Percentiles rank a stretch among this genome's conserved stretches.
Evolutionary conservation across 1,140 invertebrate genomes (phyloP).

Genomic region (Holcopasites calliopsidis): DNA sequence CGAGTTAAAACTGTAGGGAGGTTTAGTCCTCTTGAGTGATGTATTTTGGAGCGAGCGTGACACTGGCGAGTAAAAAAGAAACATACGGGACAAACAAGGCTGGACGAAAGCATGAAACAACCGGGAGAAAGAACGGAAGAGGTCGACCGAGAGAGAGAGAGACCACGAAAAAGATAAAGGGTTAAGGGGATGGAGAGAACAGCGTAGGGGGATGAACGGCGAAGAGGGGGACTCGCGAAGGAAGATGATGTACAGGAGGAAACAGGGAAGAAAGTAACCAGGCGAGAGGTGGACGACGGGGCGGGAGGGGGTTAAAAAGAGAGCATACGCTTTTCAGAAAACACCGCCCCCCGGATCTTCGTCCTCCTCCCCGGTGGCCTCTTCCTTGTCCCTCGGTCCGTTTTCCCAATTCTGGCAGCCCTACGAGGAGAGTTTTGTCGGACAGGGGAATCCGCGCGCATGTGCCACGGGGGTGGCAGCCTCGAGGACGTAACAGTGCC

Average conservation of each 20-base stretch:
- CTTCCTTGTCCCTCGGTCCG: conserved; percentile 39
- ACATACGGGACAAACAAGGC: neutral
- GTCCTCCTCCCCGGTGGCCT: conserved; percentile 2
- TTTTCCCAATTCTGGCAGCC: conserved; percentile 48
- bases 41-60: conserved; percentile 8
- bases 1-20: conserved; percentile 17
- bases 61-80: neutral
- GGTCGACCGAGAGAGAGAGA: neutral
- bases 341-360: conserved; percentile 29
- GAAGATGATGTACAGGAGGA: neutral
- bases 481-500: conserved; percentile 37
- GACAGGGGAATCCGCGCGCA: conserved; percentile 24
- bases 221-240: neutral
- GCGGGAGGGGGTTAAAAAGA: neutral
- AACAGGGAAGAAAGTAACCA: neutral
- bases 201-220: neutral
- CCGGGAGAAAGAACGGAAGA: neutral
- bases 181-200: no score
- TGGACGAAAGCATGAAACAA: neutral
- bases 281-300: no score
- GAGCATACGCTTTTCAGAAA: conserved; percentile 47
- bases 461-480: conserved; percentile 33
- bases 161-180: neutral
- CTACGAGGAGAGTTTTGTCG: conserved; percentile 19
- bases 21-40: neutral